Conservation (phyloP, 1,140 invertebrate genomes). For the Eciton burchellii region DNA sequence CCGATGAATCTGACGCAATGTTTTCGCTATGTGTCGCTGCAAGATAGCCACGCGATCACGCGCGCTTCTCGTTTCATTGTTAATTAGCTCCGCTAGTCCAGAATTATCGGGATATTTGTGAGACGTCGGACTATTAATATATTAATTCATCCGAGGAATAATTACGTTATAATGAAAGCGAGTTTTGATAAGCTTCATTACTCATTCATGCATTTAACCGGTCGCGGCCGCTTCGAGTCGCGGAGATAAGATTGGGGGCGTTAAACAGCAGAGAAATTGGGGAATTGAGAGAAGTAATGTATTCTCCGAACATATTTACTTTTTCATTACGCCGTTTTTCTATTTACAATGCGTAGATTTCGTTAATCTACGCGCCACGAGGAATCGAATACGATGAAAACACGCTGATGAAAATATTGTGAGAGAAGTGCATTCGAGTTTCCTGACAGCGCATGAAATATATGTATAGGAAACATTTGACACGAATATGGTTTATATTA, state of each 20-base stretch:
- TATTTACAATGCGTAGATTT: too few relatives aligned
- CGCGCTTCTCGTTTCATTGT: neutral
- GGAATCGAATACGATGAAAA: too few relatives aligned
- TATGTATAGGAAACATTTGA: too few relatives aligned
- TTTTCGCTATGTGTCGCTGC: neutral
- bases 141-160: neutral
- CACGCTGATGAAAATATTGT: too few relatives aligned
- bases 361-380: too few relatives aligned
- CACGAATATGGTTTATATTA: too few relatives aligned
- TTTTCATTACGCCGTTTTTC: neutral
- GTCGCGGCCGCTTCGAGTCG: neutral
- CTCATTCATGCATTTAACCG: neutral
- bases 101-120: neutral
- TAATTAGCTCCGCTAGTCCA: constrained; percentile 10
- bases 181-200: neutral
- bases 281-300: neutral
- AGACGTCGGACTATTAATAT: neutral
- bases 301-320: constrained; percentile 11
- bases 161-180: neutral
- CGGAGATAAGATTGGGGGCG: neutral
- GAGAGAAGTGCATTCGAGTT: too few relatives aligned
- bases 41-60: neutral
- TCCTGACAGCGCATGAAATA: too few relatives aligned
- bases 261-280: neutral
- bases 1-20: constrained; percentile 2